Base-by-base conservation (phyloP, 2,888 invertebrate genomes). In the Drymonia ruficornis region DNA sequence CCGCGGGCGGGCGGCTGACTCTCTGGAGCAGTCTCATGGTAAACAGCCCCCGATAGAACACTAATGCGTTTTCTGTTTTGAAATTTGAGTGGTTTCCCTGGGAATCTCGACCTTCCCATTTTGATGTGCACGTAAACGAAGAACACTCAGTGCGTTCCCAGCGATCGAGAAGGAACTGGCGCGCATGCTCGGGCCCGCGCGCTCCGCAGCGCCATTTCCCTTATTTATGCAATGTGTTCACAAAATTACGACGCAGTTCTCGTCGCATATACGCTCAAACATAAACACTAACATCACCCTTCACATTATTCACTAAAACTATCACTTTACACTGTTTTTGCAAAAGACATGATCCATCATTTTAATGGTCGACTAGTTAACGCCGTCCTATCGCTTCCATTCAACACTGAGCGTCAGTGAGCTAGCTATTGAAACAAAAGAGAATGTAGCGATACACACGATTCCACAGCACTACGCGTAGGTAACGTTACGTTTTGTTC, bases 81-180 rank as follows among this genome's bases (percentile, higher is more conserved):
- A 93, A 96, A 96, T 94, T 96, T 97, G 76, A 96, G 95, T 87
- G 97, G 97, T 94, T 96, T 97, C 84, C 97, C 97, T 85, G 97
- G 97, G 95, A 97, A 97, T 94, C 96, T 96, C 90, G 95, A 95
- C 93, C 95, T 95, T 93, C 95, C 96, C 96, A 96, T 96, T 93
- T 93, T 94, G 94, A 87, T 91, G 77, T 86, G 80, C 88, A 88
- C 86, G 86, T 89, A 89, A 90, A 92, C 93, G 93, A 91, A 90
- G 86, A 84, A 89, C 91, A 89, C 84, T 93, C 85, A 93, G 88
- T 92, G 89, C 87, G 90, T 87, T 91, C 85, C 89, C 79, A 87
- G 88, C 81, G 82, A 86, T 77, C 78, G 87, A 84, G 78, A 85
- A 80, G 86, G 87, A 88, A 91, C 90, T 90, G 87, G 91, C 91